Base-by-base conservation (phyloP, 2,797 vertebrate genomes). In the Enteromius treurensis region DNA sequence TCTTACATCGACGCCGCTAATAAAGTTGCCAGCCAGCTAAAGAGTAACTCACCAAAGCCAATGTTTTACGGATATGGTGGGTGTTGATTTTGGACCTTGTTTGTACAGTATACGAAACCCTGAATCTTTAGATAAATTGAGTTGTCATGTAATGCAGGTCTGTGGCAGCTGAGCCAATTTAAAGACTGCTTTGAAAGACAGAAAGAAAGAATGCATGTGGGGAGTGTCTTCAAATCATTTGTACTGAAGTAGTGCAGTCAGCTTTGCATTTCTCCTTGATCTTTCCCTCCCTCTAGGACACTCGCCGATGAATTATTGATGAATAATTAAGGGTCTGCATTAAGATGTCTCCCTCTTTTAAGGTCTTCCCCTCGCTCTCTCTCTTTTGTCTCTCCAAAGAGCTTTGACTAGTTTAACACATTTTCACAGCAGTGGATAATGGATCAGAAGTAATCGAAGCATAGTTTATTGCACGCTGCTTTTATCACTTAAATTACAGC, bases 291-390 rank as follows among this genome's bases (percentile, higher is more conserved):
- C 17, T 77, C 58, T 32, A 55, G 40, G 65, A 70, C 65, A 49
- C 7, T 34, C 21, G 1, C 26, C 60, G 53, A 71, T 78, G 40
- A 83, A 83, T 83, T 83, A 83, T 83, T 83, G n/a, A 83, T 78
- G 42, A 83, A 78, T 70, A 71, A 83, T 83, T 83, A 83, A 47
- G 74, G 26, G 34, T 17, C 82, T 62, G 51, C 82, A 83, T 83
- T 77, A 83, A 70, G 53, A 83, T 65, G 74, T 77, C 40, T 77
- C 49, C 64, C 26, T 77, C 53, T 55, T 53, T 70, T 83, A 60
- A 77, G 51, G 51, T 37, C 74, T 42, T 70, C 8, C 37, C 32
- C 80, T 26, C 0, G 10, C 55, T 74, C 29, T 37, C 32, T 51
- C 51, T 45, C 29, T 32, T 19, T 37, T 70, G 21, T 81, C 37